Percentiles rank a stretch among this genome's conserved stretches.
These are phyloP conservation scores for Chymomyza amoena DNA, from an alignment of 2,888 invertebrate species.

Conservation along the genomic window DNA sequence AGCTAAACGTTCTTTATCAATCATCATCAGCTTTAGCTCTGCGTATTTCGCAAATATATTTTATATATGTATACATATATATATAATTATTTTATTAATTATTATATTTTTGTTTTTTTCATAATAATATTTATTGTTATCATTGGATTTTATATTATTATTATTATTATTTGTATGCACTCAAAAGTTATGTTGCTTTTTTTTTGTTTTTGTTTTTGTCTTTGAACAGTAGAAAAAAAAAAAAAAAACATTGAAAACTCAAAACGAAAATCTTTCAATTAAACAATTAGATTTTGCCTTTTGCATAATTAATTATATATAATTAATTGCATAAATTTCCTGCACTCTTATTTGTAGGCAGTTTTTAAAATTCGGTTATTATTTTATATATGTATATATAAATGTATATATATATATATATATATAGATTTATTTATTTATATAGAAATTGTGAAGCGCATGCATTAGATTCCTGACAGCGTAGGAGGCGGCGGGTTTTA, in stretches of 20 bases:
- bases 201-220: slow-evolving; percentile 17
- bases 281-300: slow-evolving; percentile 4
- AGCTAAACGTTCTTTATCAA: slow-evolving; percentile 51
- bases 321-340: slow-evolving; percentile 23
- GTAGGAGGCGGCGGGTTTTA: background rate
- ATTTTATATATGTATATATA: background rate
- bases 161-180: slow-evolving; percentile 21
- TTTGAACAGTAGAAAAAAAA: background rate
- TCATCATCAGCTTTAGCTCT: slow-evolving; percentile 53
- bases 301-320: slow-evolving; percentile 28
- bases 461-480: background rate
- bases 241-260: slow-evolving; percentile 5
- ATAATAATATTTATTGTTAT: slow-evolving; percentile 22
- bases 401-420: slow-evolving; percentile 5
- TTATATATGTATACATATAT: slow-evolving; percentile 36
- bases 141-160: slow-evolving; percentile 27
- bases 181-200: slow-evolving; percentile 18
- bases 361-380: slow-evolving; percentile 61
- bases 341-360: slow-evolving; percentile 19
- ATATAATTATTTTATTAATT: slow-evolving; percentile 9
- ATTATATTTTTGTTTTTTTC: slow-evolving; percentile 12
- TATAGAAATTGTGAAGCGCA: slow-evolving; percentile 6
- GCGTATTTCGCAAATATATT: slow-evolving; percentile 34
- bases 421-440: slow-evolving; percentile 20
- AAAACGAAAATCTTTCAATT: slow-evolving; percentile 9